A percentile compares a stretch with the other conserved stretches of the same genome.
These are phyloP conservation scores for Lethrus apterus DNA, from an alignment of 1,140 invertebrate species.

Conservation along the genomic window DNA sequence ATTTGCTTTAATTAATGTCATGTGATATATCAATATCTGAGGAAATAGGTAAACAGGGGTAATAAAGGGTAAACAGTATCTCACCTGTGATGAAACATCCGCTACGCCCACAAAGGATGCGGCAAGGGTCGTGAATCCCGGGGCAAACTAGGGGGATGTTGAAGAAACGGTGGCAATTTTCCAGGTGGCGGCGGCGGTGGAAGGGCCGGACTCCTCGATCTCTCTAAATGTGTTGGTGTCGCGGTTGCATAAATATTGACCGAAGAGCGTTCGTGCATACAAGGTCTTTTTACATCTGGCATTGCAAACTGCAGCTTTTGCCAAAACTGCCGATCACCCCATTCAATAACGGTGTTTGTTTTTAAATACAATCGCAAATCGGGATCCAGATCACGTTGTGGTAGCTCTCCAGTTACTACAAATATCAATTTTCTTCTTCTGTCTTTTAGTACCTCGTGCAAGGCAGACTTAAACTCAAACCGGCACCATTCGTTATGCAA, in stretches of 20 bases:
- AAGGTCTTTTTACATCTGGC: slow-evolving; percentile 62
- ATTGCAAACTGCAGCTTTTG: slow-evolving; percentile 86
- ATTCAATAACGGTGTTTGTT: slow-evolving; percentile 83
- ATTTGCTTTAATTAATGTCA: no score
- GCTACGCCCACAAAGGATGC: slow-evolving; percentile 51
- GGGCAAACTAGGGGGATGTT: slow-evolving; percentile 40
- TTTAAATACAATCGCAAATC: slow-evolving; percentile 84
- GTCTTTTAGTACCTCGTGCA: slow-evolving; percentile 84
- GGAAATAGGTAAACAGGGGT: no score
- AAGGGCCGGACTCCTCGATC: slow-evolving; percentile 55
- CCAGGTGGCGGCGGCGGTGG: slow-evolving; percentile 53
- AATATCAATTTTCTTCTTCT: slow-evolving; percentile 75
- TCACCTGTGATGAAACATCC: slow-evolving; percentile 37
- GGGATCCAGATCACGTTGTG: slow-evolving; percentile 77
- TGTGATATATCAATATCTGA: no score
- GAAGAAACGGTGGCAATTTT: slow-evolving; percentile 38
- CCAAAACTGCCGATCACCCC: slow-evolving; percentile 92
- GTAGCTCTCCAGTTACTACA: slow-evolving; percentile 75
- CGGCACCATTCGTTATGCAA: slow-evolving; percentile 89
- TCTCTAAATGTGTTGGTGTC: slow-evolving; percentile 40
- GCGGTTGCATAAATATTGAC: slow-evolving; percentile 56
- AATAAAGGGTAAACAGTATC: no score
- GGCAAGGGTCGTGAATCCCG: slow-evolving; percentile 37
- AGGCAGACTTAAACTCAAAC: slow-evolving; percentile 86
- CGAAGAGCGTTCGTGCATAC: slow-evolving; percentile 51